A percentile compares a stretch with the other conserved stretches of the same genome.
Conservation (phyloP, 2,113 vertebrate species). For the Chinchilla lanigera region DNA sequence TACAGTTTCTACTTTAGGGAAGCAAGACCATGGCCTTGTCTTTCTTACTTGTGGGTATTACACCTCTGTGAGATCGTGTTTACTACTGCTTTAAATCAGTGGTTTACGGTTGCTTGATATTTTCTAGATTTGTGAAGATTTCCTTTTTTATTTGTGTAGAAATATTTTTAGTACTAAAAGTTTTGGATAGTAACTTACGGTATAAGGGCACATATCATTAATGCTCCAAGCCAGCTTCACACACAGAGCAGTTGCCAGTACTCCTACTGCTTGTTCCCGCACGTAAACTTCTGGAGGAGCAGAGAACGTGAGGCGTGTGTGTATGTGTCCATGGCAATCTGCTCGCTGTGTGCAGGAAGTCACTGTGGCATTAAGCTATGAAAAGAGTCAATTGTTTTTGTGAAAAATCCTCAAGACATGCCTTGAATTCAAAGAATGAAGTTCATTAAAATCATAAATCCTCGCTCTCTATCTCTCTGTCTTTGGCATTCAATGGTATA, state of each 20-base stretch:
- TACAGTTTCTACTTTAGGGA: background rate
- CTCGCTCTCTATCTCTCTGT: slow-evolving; percentile 65
- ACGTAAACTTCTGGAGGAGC: slow-evolving; percentile 79
- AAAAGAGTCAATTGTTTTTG: slow-evolving; percentile 87
- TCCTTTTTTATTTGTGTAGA: background rate
- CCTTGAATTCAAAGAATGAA: slow-evolving; percentile 88
- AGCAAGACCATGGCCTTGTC: background rate
- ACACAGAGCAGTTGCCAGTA: slow-evolving; percentile 45
- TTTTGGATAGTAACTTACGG: slow-evolving; percentile 63
- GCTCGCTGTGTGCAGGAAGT: slow-evolving; percentile 85
- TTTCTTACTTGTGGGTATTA: background rate
- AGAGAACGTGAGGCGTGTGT: slow-evolving; percentile 77
- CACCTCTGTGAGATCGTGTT: slow-evolving; percentile 17
- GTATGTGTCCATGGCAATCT: slow-evolving; percentile 90
- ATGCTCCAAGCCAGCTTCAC: slow-evolving; percentile 66
- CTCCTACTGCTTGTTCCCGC: slow-evolving; percentile 76
- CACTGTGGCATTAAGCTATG: slow-evolving; percentile 85
- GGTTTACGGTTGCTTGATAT: background rate
- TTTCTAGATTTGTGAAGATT: slow-evolving; percentile 43
- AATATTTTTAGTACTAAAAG: background rate
- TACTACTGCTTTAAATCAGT: background rate
- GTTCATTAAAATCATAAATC: slow-evolving; percentile 83
- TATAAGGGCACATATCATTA: slow-evolving; percentile 51
- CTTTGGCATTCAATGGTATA: slow-evolving; percentile 52
- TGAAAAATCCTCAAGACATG: slow-evolving; percentile 87